Evolutionary conservation across 1,140 invertebrate genomes (phyloP), one percentile per base, ranked within the genome.

Genomic region (Sitophilus oryzae): DNA sequence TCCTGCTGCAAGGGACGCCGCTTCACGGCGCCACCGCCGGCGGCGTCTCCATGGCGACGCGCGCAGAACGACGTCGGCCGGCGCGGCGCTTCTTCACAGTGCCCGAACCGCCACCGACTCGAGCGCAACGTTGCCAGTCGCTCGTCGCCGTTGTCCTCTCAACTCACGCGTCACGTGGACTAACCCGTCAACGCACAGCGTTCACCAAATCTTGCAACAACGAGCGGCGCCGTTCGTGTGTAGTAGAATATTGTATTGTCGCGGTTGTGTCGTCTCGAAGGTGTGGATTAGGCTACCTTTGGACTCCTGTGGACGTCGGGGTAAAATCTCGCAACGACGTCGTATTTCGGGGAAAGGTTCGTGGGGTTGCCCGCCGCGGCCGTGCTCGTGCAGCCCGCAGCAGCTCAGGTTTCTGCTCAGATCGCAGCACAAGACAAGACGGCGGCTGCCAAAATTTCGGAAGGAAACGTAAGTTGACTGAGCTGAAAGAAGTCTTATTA

Each of bases 11-110:
- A 38, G 46, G 46, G 46, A 44, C 35, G 45, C 54, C 46, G 36
- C 41, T 47, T 16, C 47, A 42, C 48, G 48, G 37, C 47, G 36
- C 20, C 47, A 34, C 34, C 47, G 23, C 41, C 51, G 44, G 18
- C 49, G 40, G 51, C 53, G 55, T 57, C 55, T 42, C 42, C 55
- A 57, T 57, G 55, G 20, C 35, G 55, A 57, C 55, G 55, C 55
- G 55, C 55, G 55, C 55, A 57, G 55, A 43, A 57, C 55, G 55
- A 36, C 46, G 22, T 30, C 42, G 16, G 55, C 14, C 55, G 48
- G 55, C 55, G 55, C 55, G 55, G 47, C 47, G 51, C 55, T 48
- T 51, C 48, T 19, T 30, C 49, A 57, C 55, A 57, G 55, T 57
- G 41, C 48, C 55, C 47, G 40, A 46, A 45, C 21, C 48, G 55